These are phyloP conservation scores for Amiota mariae DNA, from an alignment of 2,888 invertebrate species.

Conservation along the genomic window DNA sequence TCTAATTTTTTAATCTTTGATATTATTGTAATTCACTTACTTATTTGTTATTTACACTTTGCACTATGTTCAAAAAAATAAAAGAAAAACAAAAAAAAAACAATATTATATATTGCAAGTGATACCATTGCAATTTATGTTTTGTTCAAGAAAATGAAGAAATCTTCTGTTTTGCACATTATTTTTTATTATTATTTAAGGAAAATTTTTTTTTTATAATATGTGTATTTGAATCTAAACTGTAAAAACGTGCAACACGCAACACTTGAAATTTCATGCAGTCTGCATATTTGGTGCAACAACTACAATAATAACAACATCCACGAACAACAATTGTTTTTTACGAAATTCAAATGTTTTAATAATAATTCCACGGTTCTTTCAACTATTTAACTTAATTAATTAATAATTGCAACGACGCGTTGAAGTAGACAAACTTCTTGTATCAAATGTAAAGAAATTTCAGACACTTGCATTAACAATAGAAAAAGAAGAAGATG, in stretches of 20 bases:
- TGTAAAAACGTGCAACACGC: constrained; percentile 29
- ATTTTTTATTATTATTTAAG: not conserved
- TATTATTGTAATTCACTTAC: constrained; percentile 1
- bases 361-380: constrained; percentile 12
- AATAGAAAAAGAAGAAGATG: not conserved
- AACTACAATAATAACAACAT: constrained; percentile 12
- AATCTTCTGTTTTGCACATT: no score
- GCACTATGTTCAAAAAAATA: not conserved
- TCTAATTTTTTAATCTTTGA: constrained; percentile 24
- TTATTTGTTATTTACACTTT: not conserved
- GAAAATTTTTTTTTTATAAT: no score
- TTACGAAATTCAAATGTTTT: constrained; percentile 29
- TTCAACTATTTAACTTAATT: constrained; percentile 20
- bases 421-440: no score
- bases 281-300: constrained; percentile 33
- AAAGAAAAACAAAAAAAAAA: constrained; percentile 6
- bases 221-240: not conserved
- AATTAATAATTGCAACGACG: constrained; percentile 23
- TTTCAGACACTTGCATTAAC: not conserved
- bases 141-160: constrained; percentile 7
- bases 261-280: constrained; percentile 28
- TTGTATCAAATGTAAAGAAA: not conserved
- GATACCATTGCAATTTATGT: not conserved
- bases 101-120: constrained; percentile 1
- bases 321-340: constrained; percentile 4